Evolutionary conservation across 2,888 invertebrate species (phyloP), one percentile per base, ranked within the genome.

Genomic region (Spilosoma lubricipeda): DNA sequence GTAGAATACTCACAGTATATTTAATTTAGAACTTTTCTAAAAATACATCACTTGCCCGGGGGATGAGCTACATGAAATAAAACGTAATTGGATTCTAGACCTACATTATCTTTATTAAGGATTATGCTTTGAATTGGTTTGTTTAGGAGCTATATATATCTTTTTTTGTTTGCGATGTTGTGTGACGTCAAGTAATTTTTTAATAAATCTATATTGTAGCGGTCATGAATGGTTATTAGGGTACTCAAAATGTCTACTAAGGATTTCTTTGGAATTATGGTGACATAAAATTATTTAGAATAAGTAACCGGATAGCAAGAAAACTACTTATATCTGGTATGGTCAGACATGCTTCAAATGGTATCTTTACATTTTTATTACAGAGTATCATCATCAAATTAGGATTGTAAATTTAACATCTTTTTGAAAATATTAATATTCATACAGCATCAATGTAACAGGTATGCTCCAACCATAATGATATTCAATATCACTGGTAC

Each of bases 71-170:
- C 69, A 73, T 65, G 39, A 33, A 48, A 23, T 45, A 39, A 52
- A 27, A 68, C 33, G 33, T 72, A 74, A 77, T 77, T 77, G 72
- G 74, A 74, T 72, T 52, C 65, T 52, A 71, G 30, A 39, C 39
- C 23, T 30, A 69, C 36, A 36, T 72, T 30, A 59, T 39, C 39
- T 73, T 52, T 73, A 69, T 73, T 69, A 64, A 65, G 23, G 48
- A 72, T 45, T 63, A 72, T 42, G 36, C 36, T 30, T 64, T 65
- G 27, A 20, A 63, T n/a, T 42, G 63, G 48, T 67, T 67, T 67
- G 13, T 67, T 66, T 18, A 67, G 39, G 67, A 69, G 7, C 42
- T 59, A 59, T 59, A 0, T 27, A 59, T 27, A 15, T 59, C 3
- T 13, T 13, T 11, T 1, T 59, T 27, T n/a, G n/a, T 9, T 56